These are phyloP conservation scores for Catharus ustulatus DNA, from an alignment of 2,797 vertebrate genomes.

Conservation along the genomic window DNA sequence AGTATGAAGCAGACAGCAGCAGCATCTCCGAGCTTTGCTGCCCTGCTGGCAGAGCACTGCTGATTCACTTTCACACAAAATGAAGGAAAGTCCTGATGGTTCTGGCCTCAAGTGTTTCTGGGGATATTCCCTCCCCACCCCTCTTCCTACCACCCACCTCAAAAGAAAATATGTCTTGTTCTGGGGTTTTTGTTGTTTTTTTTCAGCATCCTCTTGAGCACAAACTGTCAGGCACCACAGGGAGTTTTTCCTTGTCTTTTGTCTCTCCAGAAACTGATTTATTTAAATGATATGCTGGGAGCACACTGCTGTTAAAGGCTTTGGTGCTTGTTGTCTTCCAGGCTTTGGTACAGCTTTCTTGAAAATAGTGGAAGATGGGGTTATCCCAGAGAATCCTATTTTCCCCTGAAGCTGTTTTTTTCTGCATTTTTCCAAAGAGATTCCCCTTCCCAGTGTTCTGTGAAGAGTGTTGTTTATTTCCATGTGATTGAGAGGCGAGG, in stretches of 20 bases:
- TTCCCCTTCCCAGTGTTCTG: neutral
- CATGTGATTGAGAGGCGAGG: neutral
- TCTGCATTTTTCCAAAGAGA: neutral
- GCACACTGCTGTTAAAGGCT: neutral
- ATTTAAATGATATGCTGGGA: conserved; percentile 53
- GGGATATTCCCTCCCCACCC: neutral
- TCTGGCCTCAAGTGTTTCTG: conserved; percentile 28
- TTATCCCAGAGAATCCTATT: neutral
- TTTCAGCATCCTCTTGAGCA: conserved; percentile 4
- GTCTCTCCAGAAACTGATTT: conserved; percentile 44
- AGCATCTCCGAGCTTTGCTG: neutral
- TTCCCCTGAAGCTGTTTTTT: neutral
- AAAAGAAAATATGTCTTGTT: conserved; percentile 27
- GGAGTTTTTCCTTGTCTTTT: conserved; percentile 58
- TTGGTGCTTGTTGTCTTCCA: neutral
- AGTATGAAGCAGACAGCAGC: neutral
- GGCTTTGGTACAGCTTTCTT: neutral
- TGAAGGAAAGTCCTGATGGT: conserved; percentile 24
- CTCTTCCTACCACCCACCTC: conserved; percentile 13
- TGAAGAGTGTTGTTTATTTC: neutral
- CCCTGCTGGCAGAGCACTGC: neutral
- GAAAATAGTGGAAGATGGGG: neutral
- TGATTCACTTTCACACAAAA: neutral
- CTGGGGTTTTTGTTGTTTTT: neutral
- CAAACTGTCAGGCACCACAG: conserved; percentile 17